Evolutionary conservation across 2,888 invertebrate genomes (phyloP), one percentile per base, ranked within the genome.

Genomic region (Maniola hyperantus): DNA sequence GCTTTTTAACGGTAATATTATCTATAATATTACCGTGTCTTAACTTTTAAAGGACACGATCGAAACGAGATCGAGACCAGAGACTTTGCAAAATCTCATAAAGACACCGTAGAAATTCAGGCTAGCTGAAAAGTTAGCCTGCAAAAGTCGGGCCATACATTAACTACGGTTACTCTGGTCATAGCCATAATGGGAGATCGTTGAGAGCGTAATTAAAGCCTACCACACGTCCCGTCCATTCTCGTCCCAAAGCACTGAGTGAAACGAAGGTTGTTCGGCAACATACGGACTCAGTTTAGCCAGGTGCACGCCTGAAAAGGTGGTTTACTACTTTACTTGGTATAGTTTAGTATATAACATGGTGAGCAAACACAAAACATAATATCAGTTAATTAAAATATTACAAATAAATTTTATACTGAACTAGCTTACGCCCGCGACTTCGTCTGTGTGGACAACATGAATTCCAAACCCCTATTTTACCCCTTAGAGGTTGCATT

Each of bases 151-250:
- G 42, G 62, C 44, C 44, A 10, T 46, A 63, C 63, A 36, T 55
- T 54, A 46, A 53, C 34, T 63, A 6, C 39, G 18, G 63, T 63
- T 50, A 8, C 69, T 71, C 73, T 71, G 75, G 70, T 71, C 76
- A 75, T 74, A 69, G 72, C 70, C 75, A 71, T 79, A 79, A 81
- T 79, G 78, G 77, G 73, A 76, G 77, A 74, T 77, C 79, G 79
- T 83, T 83, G 83, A 81, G 83, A 77, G 77, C 75, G 82, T 83
- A 83, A 85, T 85, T 85, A 84, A 82, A 84, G 77, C 75, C 77
- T 77, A 72, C 81, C 80, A 72, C 83, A 81, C 80, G 80, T 79
- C 77, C 73, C 73, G 76, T 72, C 78, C 77, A 75, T 79, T 79
- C 74, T 68, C 74, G 74, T 76, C 77, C 79, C 76, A 71, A 72